Base-by-base conservation (phyloP, 1,140 invertebrate genomes). In the Dinothrombium tinctorium region DNA sequence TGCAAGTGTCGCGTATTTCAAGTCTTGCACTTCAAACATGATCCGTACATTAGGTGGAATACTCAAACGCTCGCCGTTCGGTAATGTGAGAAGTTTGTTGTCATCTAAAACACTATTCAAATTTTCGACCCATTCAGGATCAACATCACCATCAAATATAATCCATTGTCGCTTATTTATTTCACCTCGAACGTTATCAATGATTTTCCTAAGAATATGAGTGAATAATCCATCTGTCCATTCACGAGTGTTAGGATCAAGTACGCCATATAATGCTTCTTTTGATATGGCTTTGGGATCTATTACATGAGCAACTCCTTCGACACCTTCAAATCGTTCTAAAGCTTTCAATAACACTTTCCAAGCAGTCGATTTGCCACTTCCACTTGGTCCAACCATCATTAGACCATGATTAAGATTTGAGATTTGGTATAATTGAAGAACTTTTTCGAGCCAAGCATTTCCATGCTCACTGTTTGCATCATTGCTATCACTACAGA, bases 221-320 rank as follows among this genome's bases (percentile, higher is more conserved):
- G 94, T 99, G 54, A 99, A 99, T 4, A 99, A 65, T 56, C 92
- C 92, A 60, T 98, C 92, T 11, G 87, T 95, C 92, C 92, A 98
- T 69, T 99, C 94, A 39, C 94, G 69, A 0, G 94, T 99, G 56
- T 98, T 99, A 0, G 84, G 89, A 66, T 99, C 94, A 35, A 99
- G 62, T 2, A 89, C 86, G 59, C 94, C 94, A 61, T 99, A 99
- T 0, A 99, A 62, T 0, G 81, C 75, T 64, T 98, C 92, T 63
- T 99, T 99, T 32, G 82, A 89, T 52, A 99, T 95, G 2, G 94
- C 90, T 51, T 98, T 96, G 0, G 92, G 92, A 66, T 99, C 90
- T 44, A 99, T 99, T 2, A 99, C 89, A 62, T 98, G 90, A 15
- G 89, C 79, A 0, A 98, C 89, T 12, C 92, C 92, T 64, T 99